Conservation (phyloP, 1,140 invertebrate genomes). For the Agraylea sexmaculata region DNA sequence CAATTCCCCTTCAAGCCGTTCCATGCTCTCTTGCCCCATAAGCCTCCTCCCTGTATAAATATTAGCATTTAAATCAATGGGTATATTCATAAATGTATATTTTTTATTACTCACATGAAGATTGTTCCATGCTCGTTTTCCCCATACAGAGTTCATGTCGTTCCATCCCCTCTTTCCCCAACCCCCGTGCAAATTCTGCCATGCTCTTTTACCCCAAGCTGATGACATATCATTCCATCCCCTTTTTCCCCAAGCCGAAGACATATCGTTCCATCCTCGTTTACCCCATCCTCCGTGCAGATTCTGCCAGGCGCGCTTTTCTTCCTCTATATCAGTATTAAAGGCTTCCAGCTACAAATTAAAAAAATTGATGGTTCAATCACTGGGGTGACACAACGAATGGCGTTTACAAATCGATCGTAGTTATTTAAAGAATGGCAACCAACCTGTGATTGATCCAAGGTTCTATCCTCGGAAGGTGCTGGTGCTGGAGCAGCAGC, state of each 20-base stretch:
- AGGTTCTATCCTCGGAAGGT: too few species aligned
- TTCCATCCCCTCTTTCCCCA: slow-evolving; percentile 48
- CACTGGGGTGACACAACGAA: too few species aligned
- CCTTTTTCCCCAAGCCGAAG: slow-evolving; percentile 49
- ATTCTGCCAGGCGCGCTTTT: slow-evolving; percentile 19
- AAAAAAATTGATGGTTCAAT: neutral
- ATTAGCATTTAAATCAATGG: neutral
- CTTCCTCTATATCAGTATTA: slow-evolving; percentile 14
- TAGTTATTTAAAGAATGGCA: too few species aligned
- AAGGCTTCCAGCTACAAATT: slow-evolving; percentile 7
- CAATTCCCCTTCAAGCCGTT: slow-evolving; percentile 39
- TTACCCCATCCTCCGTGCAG: slow-evolving; percentile 19
- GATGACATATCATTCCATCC: slow-evolving; percentile 49
- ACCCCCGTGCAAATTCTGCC: slow-evolving; percentile 47
- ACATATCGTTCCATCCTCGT: slow-evolving; percentile 49
- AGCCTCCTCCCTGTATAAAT: slow-evolving; percentile 13
- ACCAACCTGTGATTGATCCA: too few species aligned
- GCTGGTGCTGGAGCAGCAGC: too few species aligned
- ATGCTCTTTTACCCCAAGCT: slow-evolving; percentile 50
- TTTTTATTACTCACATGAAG: slow-evolving; percentile 14
- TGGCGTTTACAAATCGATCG: too few species aligned
- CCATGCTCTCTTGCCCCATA: slow-evolving; percentile 45
- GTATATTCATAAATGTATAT: slow-evolving; percentile 1
- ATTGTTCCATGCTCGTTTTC: slow-evolving; percentile 40
- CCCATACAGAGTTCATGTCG: slow-evolving; percentile 40